Evolutionary conservation across 1,140 invertebrate species (phyloP), one percentile per base, ranked within the genome.

Genomic region (Potamilus streckersoni): DNA sequence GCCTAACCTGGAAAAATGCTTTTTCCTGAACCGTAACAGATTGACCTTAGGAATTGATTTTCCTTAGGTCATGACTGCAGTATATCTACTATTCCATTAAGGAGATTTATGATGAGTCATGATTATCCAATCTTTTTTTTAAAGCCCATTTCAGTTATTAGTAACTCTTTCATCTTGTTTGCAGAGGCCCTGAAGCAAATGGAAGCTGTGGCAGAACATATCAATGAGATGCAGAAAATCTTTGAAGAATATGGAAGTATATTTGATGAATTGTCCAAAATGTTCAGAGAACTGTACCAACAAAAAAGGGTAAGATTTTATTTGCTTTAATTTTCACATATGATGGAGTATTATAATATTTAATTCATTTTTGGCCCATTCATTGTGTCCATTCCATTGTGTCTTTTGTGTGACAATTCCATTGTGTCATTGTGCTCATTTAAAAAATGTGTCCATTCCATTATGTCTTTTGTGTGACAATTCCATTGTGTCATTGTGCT

Each of bases 181-280:
- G 17, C 81, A 88, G 89, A 90, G 83, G 90, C 90, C 20, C 77
- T 90, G 38, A 88, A 87, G 71, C 89, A 88, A 75, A 99, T 99
- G 97, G 97, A 99, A 89, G 97, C 98, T 90, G 97, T 99, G 70
- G 98, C 97, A n/a, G 97, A 98, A 91, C 98, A 99, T 90, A 98
- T 99, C 83, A 99, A 99, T 90, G 97, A 99, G 92, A 99, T 99
- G 97, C 97, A 99, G 92, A 93, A 97, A 91, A 98, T 99, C 86
- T 97, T 98, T 89, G 97, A 99, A 92, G 97, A 99, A 91, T 99
- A 99, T 90, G 97, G 97, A 75, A 95, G 96, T 80, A 98, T 99
- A 89, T 98, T 99, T 91, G 96, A 89, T 76, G 85, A 89, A 67
- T 76, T 89, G 58, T 81, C 84, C 55, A 85, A 82, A 75, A 82